Evolutionary conservation across 2,797 vertebrate species (phyloP).

Genomic region (Falco peregrinus): DNA sequence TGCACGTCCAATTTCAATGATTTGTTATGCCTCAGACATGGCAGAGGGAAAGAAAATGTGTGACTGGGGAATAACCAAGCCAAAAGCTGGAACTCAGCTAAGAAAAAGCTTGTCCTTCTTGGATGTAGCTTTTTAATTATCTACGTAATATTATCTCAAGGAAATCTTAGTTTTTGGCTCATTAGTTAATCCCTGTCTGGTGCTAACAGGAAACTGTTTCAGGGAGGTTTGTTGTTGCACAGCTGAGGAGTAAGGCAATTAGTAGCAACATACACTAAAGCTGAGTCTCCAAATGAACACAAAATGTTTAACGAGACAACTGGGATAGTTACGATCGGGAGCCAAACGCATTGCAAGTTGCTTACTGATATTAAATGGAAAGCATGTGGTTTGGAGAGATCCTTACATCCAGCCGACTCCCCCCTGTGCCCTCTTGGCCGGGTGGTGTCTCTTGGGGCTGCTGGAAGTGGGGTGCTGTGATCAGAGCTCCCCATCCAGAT

Average conservation of each 20-base stretch:
- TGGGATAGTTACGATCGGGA: not conserved
- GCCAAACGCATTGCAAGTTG: conserved; percentile 20
- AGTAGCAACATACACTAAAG: conserved; percentile 1
- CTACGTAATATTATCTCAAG: not conserved
- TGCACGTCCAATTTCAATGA: not conserved
- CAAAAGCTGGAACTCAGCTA: not conserved
- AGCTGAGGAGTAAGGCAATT: conserved; percentile 64
- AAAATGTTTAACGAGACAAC: conserved; percentile 54
- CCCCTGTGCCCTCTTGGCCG: not conserved
- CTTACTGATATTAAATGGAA: not conserved
- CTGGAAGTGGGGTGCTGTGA: not conserved
- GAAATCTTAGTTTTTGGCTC: conserved; percentile 26
- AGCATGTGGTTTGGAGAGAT: not conserved
- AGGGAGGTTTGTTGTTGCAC: conserved; percentile 40
- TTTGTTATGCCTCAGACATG: not conserved
- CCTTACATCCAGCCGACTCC: not conserved
- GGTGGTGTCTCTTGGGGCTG: not conserved
- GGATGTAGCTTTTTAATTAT: not conserved
- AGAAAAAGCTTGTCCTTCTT: not conserved
- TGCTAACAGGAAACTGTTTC: conserved; percentile 24
- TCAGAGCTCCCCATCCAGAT: not conserved
- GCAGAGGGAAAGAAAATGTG: not conserved
- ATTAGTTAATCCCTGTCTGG: conserved; percentile 42
- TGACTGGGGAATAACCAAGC: not conserved
- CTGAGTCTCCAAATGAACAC: conserved; percentile 48